phyloP scores from a whole-genome alignment of 2,888 invertebrate species.

The Athripsodes cinereus region DNA sequence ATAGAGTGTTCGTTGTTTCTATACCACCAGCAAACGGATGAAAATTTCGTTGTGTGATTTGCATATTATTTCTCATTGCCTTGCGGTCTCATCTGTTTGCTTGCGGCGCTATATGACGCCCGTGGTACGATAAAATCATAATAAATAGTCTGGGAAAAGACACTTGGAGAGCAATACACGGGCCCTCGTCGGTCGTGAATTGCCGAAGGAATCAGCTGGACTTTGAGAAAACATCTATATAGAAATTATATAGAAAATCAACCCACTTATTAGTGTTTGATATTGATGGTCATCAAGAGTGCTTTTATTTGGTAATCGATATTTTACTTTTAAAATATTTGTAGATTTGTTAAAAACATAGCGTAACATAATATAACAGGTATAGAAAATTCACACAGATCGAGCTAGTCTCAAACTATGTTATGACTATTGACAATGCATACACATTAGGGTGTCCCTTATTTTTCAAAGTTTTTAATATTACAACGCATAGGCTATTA shows the following conservation, averaged over 20 bases:
- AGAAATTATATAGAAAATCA: no score
- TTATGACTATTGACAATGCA: no score
- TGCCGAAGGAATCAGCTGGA: conserved; percentile 1
- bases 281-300: no score
- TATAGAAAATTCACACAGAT: no score
- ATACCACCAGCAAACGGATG: background rate
- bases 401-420: no score
- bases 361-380: no score
- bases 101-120: background rate
- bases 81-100: background rate
- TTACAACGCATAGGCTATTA: no score
- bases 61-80: background rate
- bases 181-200: background rate
- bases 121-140: conserved; percentile 3
- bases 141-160: conserved; percentile 2
- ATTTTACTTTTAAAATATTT: background rate
- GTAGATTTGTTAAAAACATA: no score
- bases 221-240: background rate
- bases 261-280: no score
- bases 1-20: no score
- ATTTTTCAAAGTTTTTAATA: no score
- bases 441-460: no score
- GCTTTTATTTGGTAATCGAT: background rate
- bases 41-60: conserved; percentile 1
- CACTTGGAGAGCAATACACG: background rate